A percentile compares a stretch with the other conserved stretches of the same genome.
Conservation (phyloP, 2,113 vertebrate genomes). For the Rhinopomastus cyanomelas region DNA sequence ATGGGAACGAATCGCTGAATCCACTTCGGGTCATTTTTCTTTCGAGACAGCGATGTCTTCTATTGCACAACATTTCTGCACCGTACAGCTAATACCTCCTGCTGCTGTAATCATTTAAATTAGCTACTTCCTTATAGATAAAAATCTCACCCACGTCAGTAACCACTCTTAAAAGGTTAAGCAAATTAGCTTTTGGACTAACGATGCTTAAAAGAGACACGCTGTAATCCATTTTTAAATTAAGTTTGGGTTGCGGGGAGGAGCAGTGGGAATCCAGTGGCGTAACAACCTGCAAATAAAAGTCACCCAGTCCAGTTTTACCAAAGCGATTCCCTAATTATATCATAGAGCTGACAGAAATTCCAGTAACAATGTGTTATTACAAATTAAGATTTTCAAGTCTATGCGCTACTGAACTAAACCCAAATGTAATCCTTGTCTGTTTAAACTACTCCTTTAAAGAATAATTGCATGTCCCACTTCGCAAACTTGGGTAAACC, state of each 20-base stretch:
- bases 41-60: background rate
- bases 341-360: background rate
- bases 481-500: background rate
- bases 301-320: background rate
- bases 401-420: background rate
- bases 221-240: constrained; percentile 6
- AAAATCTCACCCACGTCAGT: constrained; percentile 25
- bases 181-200: constrained; percentile 20
- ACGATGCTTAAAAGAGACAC: background rate
- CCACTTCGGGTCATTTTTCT: background rate
- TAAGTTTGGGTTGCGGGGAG: background rate
- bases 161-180: constrained; percentile 29
- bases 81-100: constrained; percentile 44
- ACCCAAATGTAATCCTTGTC: background rate
- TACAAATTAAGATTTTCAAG: background rate
- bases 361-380: background rate
- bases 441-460: background rate
- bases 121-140: constrained; percentile 34
- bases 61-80: constrained; percentile 22
- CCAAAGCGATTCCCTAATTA: background rate
- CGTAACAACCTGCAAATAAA: background rate
- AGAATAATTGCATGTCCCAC: background rate
- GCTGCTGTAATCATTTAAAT: constrained; percentile 25
- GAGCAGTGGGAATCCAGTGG: background rate
- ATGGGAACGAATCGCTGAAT: background rate